Base-by-base conservation (phyloP, 2,888 invertebrate species). In the Phortica magna region DNA sequence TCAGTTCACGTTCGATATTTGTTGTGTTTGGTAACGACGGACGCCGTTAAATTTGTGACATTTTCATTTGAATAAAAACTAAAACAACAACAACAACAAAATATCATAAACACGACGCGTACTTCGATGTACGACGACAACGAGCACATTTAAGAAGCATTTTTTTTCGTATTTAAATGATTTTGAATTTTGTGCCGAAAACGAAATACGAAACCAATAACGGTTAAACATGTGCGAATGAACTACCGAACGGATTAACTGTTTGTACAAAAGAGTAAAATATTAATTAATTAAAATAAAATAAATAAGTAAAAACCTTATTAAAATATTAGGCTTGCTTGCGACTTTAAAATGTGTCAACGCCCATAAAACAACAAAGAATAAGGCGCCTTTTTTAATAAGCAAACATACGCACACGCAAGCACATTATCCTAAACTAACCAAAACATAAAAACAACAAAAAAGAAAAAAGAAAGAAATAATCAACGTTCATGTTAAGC, bases 1-100 rank as follows among this genome's bases (percentile, higher is more conserved):
- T 91, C 91, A 91, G 91, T 91, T 90, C 89, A 89, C 89, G 90
- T 91, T 90, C 91, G 91, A 91, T 91, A 91, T 91, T 91, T 91
- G 91, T 89, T 89, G 90, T 90, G 91, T 89, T 90, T 91, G 90
- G 91, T 91, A 89, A 85, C 89, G 89, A 10, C 31, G 31, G 70
- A 31, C 39, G n/a, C 41, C 14, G 87, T 73, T 77, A 78, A 79
- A 41, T 61, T 39, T 48, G 48, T 43, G 78, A 68, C 79, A 74
- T 76, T 14, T 31, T 31, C 0, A 31, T 31, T 31, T 31, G 31
- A 31, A 31, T 31, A 31, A 31, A 31, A 31, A 31, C 31, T 31
- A 31, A 68, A 5, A 19, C 17, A 19, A 53, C 55, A 31, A 55
- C 68, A 68, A 55, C 31, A 79, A 77, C 57, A 19, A 76, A 73